Conservation (phyloP, 1,140 invertebrate species). For the Drosophila triauraria region DNA sequence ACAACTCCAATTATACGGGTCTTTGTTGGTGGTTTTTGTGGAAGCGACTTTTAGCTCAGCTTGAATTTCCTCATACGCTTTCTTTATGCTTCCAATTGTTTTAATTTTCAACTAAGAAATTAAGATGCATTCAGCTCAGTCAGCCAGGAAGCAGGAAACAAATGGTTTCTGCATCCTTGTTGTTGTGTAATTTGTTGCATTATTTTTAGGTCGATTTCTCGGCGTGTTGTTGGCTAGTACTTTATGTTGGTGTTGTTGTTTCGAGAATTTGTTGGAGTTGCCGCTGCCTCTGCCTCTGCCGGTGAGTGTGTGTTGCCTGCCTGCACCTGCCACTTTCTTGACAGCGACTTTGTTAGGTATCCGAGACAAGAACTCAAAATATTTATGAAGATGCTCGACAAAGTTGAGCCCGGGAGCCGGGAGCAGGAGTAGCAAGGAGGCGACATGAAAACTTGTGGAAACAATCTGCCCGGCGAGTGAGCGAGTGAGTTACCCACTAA, state of each 20-base stretch:
- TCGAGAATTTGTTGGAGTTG: conserved; percentile 16
- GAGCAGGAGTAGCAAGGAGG: conserved; percentile 29
- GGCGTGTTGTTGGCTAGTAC: conserved; percentile 3
- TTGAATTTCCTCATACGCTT: too few species aligned
- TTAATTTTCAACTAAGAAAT: conserved; percentile 8
- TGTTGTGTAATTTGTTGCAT: conserved; percentile 9
- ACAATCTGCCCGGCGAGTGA: conserved; percentile 57
- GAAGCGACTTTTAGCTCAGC: neutral
- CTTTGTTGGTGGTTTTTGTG: neutral
- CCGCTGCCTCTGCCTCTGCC: conserved; percentile 15
- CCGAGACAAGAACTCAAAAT: conserved; percentile 71
- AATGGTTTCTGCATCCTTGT: conserved; percentile 13
- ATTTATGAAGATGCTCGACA: conserved; percentile 71
- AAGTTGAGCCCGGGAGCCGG: conserved; percentile 33
- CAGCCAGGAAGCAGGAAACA: conserved; percentile 15
- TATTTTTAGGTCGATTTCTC: conserved; percentile 11
- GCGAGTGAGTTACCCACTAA: conserved; percentile 2
- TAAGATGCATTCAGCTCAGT: conserved; percentile 6
- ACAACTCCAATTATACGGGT: neutral
- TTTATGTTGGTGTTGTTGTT: neutral
- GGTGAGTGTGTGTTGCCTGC: conserved; percentile 24
- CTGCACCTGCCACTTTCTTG: conserved; percentile 46
- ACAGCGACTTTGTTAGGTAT: conserved; percentile 48
- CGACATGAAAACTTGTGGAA: conserved; percentile 72
- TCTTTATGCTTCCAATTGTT: conserved; percentile 1